A percentile compares a stretch with the other conserved stretches of the same genome.
phyloP scores from a whole-genome alignment of 2,888 invertebrate species.

The Morpho achilles region DNA sequence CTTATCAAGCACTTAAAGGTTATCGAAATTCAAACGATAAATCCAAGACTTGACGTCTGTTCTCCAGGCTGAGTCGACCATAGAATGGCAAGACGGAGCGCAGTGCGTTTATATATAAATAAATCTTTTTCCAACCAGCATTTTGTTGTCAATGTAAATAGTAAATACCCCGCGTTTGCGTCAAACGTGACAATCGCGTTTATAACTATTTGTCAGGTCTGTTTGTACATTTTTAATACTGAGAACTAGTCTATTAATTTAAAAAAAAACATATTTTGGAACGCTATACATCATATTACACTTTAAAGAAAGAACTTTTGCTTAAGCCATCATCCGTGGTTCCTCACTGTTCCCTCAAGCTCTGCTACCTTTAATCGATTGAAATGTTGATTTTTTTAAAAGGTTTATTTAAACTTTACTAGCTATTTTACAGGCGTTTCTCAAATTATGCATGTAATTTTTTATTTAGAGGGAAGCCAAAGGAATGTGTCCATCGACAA shows the following conservation, averaged over 20 bases:
- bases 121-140: slow-evolving; percentile 17
- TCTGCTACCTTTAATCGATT: too few species aligned
- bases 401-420: too few species aligned
- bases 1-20: slow-evolving; percentile 9
- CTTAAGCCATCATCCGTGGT: too few species aligned
- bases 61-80: slow-evolving; percentile 7
- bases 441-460: too few species aligned
- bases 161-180: slow-evolving; percentile 22
- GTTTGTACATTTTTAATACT: slow-evolving; percentile 7
- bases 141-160: slow-evolving; percentile 19
- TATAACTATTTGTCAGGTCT: slow-evolving; percentile 9
- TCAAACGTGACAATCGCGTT: slow-evolving; percentile 15
- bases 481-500: too few species aligned
- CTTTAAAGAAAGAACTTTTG: too few species aligned
- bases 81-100: slow-evolving; percentile 11
- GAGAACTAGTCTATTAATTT: slow-evolving; percentile 4
- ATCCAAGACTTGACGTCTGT: slow-evolving; percentile 7
- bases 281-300: too few species aligned
- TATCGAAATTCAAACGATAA: not conserved
- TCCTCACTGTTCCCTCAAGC: too few species aligned
- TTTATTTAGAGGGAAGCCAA: too few species aligned
- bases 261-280: not conserved
- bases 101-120: slow-evolving; percentile 19
- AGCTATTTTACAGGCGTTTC: too few species aligned
- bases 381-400: too few species aligned